Evolutionary conservation across 2,888 invertebrate species (phyloP).

Genomic region (Callyntrura sp.): DNA sequence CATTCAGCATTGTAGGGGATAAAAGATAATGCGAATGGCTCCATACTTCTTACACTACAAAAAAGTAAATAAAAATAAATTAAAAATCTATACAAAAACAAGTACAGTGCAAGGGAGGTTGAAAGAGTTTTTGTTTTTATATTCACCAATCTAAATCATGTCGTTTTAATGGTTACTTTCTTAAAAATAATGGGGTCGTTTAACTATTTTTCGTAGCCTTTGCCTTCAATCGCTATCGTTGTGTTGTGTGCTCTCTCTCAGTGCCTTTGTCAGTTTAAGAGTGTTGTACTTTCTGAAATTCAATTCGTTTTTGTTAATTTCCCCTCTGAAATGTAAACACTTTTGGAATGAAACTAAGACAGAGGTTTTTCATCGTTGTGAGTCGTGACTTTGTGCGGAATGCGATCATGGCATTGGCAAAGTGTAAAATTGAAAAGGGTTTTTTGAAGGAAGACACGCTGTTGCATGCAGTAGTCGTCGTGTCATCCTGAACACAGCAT

Average conservation of each 20-base stretch:
- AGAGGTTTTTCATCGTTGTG: constrained; percentile 21
- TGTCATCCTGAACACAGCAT: not conserved
- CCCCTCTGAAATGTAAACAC: not conserved
- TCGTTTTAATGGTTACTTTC: not conserved
- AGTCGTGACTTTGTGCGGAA: constrained; percentile 17
- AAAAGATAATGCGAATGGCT: not conserved
- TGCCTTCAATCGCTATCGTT: constrained; percentile 15
- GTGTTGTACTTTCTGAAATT: not conserved
- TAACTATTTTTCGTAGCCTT: constrained; percentile 46
- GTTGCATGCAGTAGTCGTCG: not conserved
- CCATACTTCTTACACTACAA: not conserved
- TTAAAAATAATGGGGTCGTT: constrained; percentile 55
- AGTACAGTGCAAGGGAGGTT: not conserved
- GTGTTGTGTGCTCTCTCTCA: not conserved
- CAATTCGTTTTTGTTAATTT: not conserved
- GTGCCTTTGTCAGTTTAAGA: not conserved
- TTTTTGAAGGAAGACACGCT: not conserved
- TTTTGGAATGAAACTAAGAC: not conserved
- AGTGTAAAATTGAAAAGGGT: not conserved
- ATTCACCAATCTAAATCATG: not conserved
- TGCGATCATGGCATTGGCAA: constrained; percentile 61
- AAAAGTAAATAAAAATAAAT: not conserved
- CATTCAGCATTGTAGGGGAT: too few species aligned
- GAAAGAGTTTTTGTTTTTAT: not conserved
- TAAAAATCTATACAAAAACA: too few species aligned